Evolutionary conservation across 2,113 vertebrate genomes (phyloP).

Genomic region (Crypturellus undulatus): DNA sequence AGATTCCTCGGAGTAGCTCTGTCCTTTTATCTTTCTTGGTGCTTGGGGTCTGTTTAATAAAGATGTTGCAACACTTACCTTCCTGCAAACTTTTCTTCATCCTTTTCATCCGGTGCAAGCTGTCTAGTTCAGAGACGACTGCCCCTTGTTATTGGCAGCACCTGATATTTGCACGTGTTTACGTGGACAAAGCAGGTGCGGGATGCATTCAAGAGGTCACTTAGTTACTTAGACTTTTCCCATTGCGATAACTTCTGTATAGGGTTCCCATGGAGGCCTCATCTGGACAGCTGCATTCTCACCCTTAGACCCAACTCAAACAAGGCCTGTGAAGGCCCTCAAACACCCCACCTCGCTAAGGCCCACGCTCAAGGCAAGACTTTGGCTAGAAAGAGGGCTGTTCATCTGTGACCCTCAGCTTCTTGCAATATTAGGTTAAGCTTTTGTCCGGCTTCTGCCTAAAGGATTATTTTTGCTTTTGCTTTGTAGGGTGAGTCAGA

Average conservation of each 20-base stretch:
- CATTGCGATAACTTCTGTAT: background rate
- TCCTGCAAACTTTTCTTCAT: background rate
- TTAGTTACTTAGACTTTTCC: background rate
- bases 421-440: background rate
- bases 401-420: background rate
- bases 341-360: background rate
- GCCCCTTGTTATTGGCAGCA: background rate
- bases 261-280: fast-evolving
- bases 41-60: background rate
- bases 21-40: background rate
- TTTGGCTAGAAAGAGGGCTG: background rate
- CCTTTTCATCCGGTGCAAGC: fast-evolving
- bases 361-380: fast-evolving
- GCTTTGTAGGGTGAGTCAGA: background rate
- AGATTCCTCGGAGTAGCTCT: background rate
- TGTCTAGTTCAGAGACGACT: too few species aligned
- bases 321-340: background rate
- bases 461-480: background rate
- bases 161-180: background rate
- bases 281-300: background rate
- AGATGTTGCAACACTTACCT: background rate
- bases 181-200: fast-evolving
- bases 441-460: background rate
- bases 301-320: background rate
- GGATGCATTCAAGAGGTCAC: background rate